A percentile compares a stretch with the other conserved stretches of the same genome.
Evolutionary conservation across 2,888 invertebrate genomes (phyloP).

Genomic region (Craniophora ligustri): DNA sequence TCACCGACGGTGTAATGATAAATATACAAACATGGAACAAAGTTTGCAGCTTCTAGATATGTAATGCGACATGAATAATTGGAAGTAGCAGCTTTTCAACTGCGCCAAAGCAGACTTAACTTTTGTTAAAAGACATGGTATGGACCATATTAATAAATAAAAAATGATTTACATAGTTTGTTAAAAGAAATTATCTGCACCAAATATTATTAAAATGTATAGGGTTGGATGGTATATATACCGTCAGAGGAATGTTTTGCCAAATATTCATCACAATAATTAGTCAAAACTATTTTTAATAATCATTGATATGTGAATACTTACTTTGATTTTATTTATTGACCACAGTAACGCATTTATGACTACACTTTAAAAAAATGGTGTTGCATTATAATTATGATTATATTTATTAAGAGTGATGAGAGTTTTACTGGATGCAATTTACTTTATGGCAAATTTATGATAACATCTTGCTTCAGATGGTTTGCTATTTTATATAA

Average conservation of each 20-base stretch:
- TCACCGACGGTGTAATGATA: conserved; percentile 1
- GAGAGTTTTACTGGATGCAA: too few species aligned
- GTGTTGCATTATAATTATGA: too few species aligned
- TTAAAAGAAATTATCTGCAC: conserved; percentile 29
- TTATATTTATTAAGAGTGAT: too few species aligned
- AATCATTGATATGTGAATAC: not conserved
- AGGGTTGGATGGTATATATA: too few species aligned
- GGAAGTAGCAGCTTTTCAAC: conserved; percentile 30
- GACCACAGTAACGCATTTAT: not conserved
- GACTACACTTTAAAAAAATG: not conserved
- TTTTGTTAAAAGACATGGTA: conserved; percentile 7
- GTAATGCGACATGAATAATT: conserved; percentile 29
- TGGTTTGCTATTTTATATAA: too few species aligned
- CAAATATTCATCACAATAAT: not conserved
- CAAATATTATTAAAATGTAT: conserved; percentile 41
- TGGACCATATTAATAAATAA: conserved; percentile 8
- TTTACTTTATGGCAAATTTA: not conserved
- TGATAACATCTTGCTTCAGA: not conserved
- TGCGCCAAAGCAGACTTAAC: conserved; percentile 16
- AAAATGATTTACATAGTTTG: conserved; percentile 15
- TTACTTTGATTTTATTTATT: not conserved
- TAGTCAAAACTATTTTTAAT: not conserved
- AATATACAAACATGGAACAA: conserved; percentile 29
- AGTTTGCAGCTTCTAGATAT: conserved; percentile 24
- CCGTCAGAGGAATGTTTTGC: too few species aligned